Conservation (phyloP, 1,140 invertebrate species). For the Brachionus paranguensis region DNA sequence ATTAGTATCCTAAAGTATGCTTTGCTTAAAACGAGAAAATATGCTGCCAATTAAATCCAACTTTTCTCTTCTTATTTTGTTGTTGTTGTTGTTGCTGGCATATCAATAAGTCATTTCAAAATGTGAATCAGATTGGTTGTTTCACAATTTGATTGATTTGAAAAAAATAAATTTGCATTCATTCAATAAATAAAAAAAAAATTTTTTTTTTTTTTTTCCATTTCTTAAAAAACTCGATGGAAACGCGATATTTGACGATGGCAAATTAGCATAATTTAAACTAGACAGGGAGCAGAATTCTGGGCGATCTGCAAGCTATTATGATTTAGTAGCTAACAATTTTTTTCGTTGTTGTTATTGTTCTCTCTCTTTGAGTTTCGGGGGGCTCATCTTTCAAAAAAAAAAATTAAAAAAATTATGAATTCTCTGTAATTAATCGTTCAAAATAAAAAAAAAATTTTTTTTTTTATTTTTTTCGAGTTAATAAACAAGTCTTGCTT, state of each 20-base stretch:
- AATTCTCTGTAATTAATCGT: background rate
- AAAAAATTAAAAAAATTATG: background rate
- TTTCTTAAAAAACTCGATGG: background rate
- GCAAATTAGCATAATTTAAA: background rate
- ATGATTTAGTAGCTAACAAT: background rate
- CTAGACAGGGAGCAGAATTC: background rate
- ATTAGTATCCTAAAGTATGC: conserved; percentile 3
- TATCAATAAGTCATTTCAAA: background rate
- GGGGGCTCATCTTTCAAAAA: background rate
- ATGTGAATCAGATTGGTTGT: background rate
- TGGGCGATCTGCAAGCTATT: background rate
- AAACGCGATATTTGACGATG: background rate
- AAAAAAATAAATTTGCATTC: background rate
- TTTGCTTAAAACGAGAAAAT: background rate
- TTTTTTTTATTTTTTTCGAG: background rate
- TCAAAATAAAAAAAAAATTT: background rate
- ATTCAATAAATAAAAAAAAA: background rate
- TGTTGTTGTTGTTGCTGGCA: background rate
- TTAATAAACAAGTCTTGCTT: background rate
- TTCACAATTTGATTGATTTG: background rate
- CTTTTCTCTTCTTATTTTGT: background rate
- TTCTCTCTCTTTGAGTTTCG: background rate
- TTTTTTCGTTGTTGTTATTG: background rate
- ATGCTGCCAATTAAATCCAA: background rate
- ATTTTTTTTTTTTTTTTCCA: too few species aligned